These are phyloP conservation scores for Galeopsomyia nigrocyanea DNA, from an alignment of 2,888 invertebrate species.

Conservation along the genomic window DNA sequence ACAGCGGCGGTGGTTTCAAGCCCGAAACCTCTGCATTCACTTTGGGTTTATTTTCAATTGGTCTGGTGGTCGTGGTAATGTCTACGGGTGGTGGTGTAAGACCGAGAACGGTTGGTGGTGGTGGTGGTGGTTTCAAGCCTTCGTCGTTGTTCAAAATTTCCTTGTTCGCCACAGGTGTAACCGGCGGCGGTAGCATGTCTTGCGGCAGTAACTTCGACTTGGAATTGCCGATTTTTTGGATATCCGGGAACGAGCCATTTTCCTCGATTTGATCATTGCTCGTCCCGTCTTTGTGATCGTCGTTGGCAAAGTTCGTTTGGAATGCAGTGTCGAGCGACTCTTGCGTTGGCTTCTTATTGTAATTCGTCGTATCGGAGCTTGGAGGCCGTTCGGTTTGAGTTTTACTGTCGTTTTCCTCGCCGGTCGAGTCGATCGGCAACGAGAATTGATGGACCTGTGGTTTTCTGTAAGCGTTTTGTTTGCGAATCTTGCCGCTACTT, in stretches of 20 bases:
- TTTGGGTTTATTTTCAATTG: constrained; percentile 54
- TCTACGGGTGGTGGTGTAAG: constrained; percentile 64
- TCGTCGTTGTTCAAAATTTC: constrained; percentile 53
- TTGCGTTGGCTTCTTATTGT: constrained; percentile 53
- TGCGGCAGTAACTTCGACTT: constrained; percentile 58
- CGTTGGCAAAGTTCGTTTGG: constrained; percentile 60
- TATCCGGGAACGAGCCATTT: constrained; percentile 2
- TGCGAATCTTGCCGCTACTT: constrained; percentile 50
- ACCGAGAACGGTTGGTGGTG: constrained; percentile 62
- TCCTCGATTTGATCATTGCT: constrained; percentile 23
- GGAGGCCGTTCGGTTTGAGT: constrained; percentile 63
- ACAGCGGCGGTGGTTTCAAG: constrained; percentile 61
- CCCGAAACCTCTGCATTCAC: constrained; percentile 55
- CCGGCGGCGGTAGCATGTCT: constrained; percentile 62
- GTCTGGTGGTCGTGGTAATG: constrained; percentile 58
- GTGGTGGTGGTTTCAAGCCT: constrained; percentile 62
- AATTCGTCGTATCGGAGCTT: constrained; percentile 48
- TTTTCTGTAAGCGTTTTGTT: constrained; percentile 46
- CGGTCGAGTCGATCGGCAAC: constrained; percentile 58
- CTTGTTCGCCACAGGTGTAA: not conserved
- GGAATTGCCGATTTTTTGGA: constrained; percentile 31
- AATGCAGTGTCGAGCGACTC: constrained; percentile 58
- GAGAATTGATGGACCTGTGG: constrained; percentile 61
- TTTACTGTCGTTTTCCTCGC: constrained; percentile 58
- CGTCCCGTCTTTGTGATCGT: constrained; percentile 48